Base-by-base conservation (phyloP, 2,888 invertebrate species). In the Panorpa germanica region DNA sequence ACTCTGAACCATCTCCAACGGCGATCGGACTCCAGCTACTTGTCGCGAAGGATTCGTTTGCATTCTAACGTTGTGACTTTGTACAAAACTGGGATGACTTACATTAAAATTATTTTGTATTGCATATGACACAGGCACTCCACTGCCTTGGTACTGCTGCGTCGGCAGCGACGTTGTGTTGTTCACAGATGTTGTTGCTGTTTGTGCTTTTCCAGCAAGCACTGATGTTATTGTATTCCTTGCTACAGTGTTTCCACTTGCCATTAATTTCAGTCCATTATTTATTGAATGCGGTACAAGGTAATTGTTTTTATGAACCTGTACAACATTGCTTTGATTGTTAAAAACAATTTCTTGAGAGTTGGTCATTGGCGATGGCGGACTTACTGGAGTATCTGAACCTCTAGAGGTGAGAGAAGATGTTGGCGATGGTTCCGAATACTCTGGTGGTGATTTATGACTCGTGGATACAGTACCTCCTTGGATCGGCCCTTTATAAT, bases 381-480 rank as follows among this genome's bases (percentile, higher is more conserved):
- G 41, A 34, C 11, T 42, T 37, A 15, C 38, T 41, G 59, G 60
- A 2, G 61, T 61, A 39, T 60, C 60, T 0, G 59, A 55, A 40
- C 41, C 59, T 23, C 58, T 21, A 53, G 45, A 32, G 54, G 50
- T 3, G 66, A 63, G 40, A 0, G 65, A 64, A 24, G 59, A 51
- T 17, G 67, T 66, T 3, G 69, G 67, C n/a, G 70, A 68, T 1
- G 70, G 64, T 37, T 66, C 65, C 2, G 65, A 59, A 3, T 53
- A 57, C 36, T 70, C 70, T 3, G 63, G 57, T 0, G 76, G 72
- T 26, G 78, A 74, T 21, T 77, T 76, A 42, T 78, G 73, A 47
- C 81, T 82, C 0, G 82, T 82, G 40, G 81, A 82, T 7, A 83
- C 76, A 2, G 81, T 74, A 1, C 81, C 82, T 4, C 80, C 82